A percentile compares a stretch with the other conserved stretches of the same genome.
These are phyloP conservation scores for Tetraneura akinire DNA, from an alignment of 1,140 invertebrate species.

Conservation along the genomic window DNA sequence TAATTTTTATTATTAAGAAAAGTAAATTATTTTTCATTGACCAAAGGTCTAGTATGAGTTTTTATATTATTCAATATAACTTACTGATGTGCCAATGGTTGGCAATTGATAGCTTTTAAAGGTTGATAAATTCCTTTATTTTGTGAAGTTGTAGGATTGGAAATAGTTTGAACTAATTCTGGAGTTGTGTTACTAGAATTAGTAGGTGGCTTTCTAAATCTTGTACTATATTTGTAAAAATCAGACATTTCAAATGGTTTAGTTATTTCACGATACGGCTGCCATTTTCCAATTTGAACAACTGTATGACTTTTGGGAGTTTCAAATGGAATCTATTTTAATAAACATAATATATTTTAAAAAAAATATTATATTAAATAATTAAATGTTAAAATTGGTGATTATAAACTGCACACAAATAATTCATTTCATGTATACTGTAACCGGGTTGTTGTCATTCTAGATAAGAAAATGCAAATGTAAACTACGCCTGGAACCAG, in stretches of 20 bases:
- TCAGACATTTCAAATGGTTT: conserved; percentile 97
- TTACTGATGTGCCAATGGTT: conserved; percentile 56
- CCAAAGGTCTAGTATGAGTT: too few species aligned
- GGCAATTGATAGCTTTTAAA: conserved; percentile 61
- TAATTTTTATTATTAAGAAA: too few species aligned
- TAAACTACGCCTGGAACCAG: too few species aligned
- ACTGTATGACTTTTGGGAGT: conserved; percentile 80
- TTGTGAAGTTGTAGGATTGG: conserved; percentile 53
- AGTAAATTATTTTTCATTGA: too few species aligned
- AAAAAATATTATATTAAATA: conserved; percentile 1
- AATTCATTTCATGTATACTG: too few species aligned
- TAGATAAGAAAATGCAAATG: too few species aligned
- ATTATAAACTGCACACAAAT: too few species aligned
- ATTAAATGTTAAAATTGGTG: conserved; percentile 41
- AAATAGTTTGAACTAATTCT: not conserved
- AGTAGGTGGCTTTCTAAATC: conserved; percentile 67
- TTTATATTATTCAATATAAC: not conserved
- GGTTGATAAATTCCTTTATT: conserved; percentile 62
- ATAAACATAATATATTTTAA: not conserved
- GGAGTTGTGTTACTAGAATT: conserved; percentile 1
- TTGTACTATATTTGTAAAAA: conserved; percentile 96
- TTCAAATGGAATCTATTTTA: conserved; percentile 64
- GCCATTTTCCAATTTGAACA: conserved; percentile 83
- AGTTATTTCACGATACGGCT: conserved; percentile 88
- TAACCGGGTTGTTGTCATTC: too few species aligned